Base-by-base conservation (phyloP, 2,113 vertebrate species). In the Verasper variegatus region DNA sequence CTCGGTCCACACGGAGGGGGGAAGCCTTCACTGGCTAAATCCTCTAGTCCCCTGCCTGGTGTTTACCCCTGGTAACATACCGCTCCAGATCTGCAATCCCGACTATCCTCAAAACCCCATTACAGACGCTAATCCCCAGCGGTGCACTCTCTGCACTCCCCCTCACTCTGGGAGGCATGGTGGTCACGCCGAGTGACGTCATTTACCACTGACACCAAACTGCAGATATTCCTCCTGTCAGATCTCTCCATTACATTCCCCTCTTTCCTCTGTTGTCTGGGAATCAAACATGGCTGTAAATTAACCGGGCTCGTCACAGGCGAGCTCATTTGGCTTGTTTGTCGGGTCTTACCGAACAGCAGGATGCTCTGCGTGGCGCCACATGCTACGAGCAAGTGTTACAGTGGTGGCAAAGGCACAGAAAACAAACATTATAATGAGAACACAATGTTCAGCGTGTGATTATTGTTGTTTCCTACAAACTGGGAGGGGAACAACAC, bases 21-120 rank as follows among this genome's bases (percentile, higher is more conserved):
- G 78, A 82, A 80, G 73, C 68, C 86, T 91, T 83, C 37, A 64
- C 75, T 42, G 68, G 70, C 78, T 89, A 91, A 92, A 92, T 87
- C 91, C 79, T 86, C 78, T 62, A 42, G 85, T 84, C 80, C 71
- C 77, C 67, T 75, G 84, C 78, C 85, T 71, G 74, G 84, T 90
- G 89, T 92, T 91, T 90, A 91, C 90, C 81, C 90, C 85, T 70
- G 86, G 88, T 83, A 79, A 78, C 77, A 80, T 92, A 93, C 92
- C 87, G 58, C 81, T 89, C 86, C 78, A 83, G 77, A 93, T 93
- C 92, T 92, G 68, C 86, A 92, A 87, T 88, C 90, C 88, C 47
- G 72, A 81, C 90, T 91, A 89, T 92, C 83, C 91, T 89, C 81
- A 85, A 92, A 92, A 92, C 88, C 82, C 92, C 82, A 94, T 94